These are phyloP conservation scores for Brachystomella parvula DNA, from an alignment of 1,140 invertebrate species.

Conservation along the genomic window DNA sequence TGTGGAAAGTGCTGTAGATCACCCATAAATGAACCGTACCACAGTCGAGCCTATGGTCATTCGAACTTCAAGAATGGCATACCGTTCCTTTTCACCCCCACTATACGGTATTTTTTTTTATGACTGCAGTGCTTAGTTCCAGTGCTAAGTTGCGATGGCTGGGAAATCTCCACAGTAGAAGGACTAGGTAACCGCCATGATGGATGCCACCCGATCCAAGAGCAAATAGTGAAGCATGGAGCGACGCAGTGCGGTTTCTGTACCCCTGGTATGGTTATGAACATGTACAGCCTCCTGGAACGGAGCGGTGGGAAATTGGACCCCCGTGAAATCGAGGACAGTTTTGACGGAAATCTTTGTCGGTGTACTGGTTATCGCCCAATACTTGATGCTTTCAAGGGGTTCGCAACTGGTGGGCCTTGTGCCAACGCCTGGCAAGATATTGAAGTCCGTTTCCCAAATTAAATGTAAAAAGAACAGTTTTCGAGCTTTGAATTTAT, in stretches of 20 bases:
- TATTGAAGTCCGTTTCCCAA: no score
- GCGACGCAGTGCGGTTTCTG: conserved; percentile 75
- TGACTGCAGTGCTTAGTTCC: no score
- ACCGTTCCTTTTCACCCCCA: no score
- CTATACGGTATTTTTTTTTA: no score
- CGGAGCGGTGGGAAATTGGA: conserved; percentile 21
- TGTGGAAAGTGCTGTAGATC: no score
- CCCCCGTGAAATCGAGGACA: conserved; percentile 40
- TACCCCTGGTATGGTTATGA: conserved; percentile 74
- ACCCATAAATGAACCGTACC: no score
- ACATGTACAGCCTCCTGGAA: conserved; percentile 58
- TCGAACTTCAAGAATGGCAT: no score
- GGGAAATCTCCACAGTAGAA: background rate
- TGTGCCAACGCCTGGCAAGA: conserved; percentile 36
- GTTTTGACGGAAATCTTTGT: conserved; percentile 45
- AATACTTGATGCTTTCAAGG: conserved; percentile 58
- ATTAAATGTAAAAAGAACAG: no score
- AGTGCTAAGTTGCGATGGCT: conserved; percentile 4
- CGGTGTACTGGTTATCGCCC: no score
- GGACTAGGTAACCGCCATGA: conserved; percentile 10
- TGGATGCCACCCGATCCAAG: no score
- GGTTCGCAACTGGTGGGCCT: conserved; percentile 55
- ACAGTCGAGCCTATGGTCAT: no score
- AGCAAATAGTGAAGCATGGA: conserved; percentile 62
- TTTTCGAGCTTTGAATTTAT: no score